Percentiles rank a stretch among this genome's conserved stretches.
These are phyloP conservation scores for Stenichneumon culpator DNA, from an alignment of 2,888 invertebrate genomes.

Conservation along the genomic window DNA sequence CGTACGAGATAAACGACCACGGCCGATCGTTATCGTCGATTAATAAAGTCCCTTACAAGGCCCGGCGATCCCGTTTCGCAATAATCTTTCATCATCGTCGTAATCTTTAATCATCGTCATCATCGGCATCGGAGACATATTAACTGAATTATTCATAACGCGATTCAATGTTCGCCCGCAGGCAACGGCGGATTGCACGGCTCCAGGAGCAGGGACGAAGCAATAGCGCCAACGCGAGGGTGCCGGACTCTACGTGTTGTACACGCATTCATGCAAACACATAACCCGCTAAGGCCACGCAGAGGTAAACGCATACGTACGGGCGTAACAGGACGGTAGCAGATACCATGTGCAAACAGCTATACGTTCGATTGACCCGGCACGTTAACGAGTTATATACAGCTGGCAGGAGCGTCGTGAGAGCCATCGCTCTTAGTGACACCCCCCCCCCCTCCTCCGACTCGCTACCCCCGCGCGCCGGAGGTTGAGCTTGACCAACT, in stretches of 20 bases:
- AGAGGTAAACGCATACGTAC: constrained; percentile 17
- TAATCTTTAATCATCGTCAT: constrained; percentile 57
- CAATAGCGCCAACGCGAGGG: constrained; percentile 13
- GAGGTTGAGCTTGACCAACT: constrained; percentile 4
- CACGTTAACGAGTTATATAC: constrained; percentile 62
- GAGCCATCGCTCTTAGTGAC: constrained; percentile 65
- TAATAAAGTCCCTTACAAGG: constrained; percentile 44
- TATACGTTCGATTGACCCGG: constrained; percentile 57
- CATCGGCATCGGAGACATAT: constrained; percentile 56
- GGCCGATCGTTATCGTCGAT: constrained; percentile 24
- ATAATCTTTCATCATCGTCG: constrained; percentile 53
- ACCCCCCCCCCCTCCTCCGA: constrained; percentile 2
- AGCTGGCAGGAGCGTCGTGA: constrained; percentile 55
- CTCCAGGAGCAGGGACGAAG: constrained; percentile 1
- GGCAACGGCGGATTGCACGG: constrained; percentile 21
- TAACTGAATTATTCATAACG: constrained; percentile 65
- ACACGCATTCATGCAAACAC: constrained; percentile 61
- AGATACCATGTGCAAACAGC: constrained; percentile 58
- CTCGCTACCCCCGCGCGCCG: background rate
- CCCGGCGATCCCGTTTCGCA: constrained; percentile 32
- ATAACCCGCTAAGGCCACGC: constrained; percentile 21
- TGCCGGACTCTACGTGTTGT: constrained; percentile 33
- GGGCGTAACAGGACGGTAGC: constrained; percentile 22
- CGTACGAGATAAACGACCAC: background rate
- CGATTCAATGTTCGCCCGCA: constrained; percentile 50